Conservation (phyloP, 2,113 vertebrate species). For the Microtus montanus region DNA sequence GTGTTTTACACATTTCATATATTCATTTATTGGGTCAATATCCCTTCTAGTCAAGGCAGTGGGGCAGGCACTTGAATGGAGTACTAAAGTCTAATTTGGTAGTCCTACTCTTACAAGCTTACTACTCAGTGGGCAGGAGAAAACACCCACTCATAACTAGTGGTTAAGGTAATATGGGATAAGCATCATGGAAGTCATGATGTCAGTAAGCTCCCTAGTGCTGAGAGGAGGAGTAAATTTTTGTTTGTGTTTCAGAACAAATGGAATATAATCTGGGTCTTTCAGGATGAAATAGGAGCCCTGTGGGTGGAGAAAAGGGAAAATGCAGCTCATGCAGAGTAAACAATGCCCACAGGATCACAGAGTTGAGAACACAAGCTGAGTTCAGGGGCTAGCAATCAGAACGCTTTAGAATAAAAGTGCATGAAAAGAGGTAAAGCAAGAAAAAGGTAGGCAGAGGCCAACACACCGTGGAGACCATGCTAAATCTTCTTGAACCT, state of each 20-base stretch:
- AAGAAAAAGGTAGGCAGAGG: background rate
- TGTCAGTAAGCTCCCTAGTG: background rate
- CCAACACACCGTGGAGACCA: background rate
- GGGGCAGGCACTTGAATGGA: background rate
- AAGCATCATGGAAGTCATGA: background rate
- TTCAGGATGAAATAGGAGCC: conserved; percentile 28
- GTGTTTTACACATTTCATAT: background rate
- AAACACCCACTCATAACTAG: background rate
- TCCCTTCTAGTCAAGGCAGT: background rate
- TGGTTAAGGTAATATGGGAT: background rate
- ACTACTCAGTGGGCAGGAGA: background rate
- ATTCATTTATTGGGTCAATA: background rate
- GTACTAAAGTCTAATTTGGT: background rate
- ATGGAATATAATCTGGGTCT: background rate
- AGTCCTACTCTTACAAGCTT: conserved; percentile 22
- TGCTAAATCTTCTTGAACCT: background rate
- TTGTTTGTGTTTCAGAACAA: conserved; percentile 28
- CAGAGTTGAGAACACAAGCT: background rate
- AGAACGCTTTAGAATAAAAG: background rate
- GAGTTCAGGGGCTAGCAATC: background rate
- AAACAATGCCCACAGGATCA: background rate
- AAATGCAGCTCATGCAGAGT: background rate
- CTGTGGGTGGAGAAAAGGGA: background rate
- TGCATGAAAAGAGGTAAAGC: background rate
- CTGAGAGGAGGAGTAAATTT: conserved; percentile 19